Evolutionary conservation across 2,888 invertebrate species (phyloP).

Genomic region (Buathra laborator): DNA sequence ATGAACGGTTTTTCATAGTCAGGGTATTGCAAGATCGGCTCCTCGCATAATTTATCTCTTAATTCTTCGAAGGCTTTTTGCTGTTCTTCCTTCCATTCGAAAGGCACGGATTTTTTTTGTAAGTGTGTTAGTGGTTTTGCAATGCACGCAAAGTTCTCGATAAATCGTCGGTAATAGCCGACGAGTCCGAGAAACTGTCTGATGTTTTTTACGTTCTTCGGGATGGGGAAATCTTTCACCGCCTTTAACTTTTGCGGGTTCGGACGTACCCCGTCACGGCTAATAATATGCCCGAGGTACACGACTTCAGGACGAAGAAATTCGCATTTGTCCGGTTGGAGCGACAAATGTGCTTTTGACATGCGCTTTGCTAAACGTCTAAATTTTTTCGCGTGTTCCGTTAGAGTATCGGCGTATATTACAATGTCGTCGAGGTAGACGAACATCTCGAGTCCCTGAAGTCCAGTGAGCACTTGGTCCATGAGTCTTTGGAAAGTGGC

Average conservation of each 20-base stretch:
- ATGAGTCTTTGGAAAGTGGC: too few relatives aligned
- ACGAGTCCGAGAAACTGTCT: conserved; percentile 71
- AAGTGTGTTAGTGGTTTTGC: conserved; percentile 71
- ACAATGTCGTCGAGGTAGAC: too few relatives aligned
- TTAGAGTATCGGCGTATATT: too few relatives aligned
- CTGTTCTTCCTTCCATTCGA: conserved; percentile 61
- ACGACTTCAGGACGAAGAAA: conserved; percentile 36
- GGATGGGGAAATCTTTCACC: conserved; percentile 37
- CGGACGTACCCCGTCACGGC: conserved; percentile 69
- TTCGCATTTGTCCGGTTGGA: conserved; percentile 58
- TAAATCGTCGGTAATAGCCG: conserved; percentile 73
- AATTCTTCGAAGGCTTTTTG: background rate
- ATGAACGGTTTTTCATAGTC: too few relatives aligned
- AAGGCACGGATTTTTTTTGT: conserved; percentile 66
- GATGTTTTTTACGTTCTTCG: conserved; percentile 66
- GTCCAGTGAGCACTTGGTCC: too few relatives aligned
- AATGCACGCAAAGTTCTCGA: conserved; percentile 69
- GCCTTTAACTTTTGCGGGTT: conserved; percentile 73
- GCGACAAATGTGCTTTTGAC: background rate
- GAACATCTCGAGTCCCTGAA: too few relatives aligned
- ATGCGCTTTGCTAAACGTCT: conserved; percentile 20
- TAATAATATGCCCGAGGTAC: conserved; percentile 74
- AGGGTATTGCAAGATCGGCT: too few relatives aligned
- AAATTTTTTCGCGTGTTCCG: conserved; percentile 31
- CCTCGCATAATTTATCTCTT: too few relatives aligned